Evolutionary conservation across 1,140 invertebrate genomes (phyloP).

Genomic region (Sarcophaga peregrina): DNA sequence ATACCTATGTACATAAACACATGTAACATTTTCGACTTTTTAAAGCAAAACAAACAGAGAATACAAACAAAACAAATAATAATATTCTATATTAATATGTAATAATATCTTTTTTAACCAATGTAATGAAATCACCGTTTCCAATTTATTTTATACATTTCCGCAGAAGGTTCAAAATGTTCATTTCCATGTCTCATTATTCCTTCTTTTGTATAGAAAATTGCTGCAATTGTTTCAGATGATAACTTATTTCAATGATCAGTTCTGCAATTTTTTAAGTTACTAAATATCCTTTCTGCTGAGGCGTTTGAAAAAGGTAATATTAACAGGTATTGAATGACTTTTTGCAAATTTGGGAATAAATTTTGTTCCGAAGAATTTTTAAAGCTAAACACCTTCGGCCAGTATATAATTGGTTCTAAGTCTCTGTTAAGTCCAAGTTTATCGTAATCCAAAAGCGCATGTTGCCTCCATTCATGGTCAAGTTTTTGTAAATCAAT

Average conservation of each 20-base stretch:
- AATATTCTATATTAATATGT: too few species aligned
- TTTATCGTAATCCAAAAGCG: neutral
- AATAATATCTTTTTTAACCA: too few species aligned
- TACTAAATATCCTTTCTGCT: neutral
- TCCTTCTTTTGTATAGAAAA: neutral
- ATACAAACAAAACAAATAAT: too few species aligned
- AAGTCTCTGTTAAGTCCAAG: neutral
- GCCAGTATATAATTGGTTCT: neutral
- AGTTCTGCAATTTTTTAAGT: neutral
- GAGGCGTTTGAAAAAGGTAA: neutral
- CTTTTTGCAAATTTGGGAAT: neutral
- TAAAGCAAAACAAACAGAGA: too few species aligned
- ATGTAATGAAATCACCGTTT: too few species aligned
- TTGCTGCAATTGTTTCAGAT: neutral
- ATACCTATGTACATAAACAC: too few species aligned
- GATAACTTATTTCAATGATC: neutral
- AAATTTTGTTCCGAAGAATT: neutral
- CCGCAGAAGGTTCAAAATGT: too few species aligned
- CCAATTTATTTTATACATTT: too few species aligned
- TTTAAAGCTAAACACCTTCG: neutral
- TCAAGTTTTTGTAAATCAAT: neutral
- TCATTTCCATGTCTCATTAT: neutral
- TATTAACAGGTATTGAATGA: neutral
- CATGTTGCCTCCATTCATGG: neutral
- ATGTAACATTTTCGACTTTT: too few species aligned